Conservation (phyloP, 2,113 vertebrate species). For the Daphoenositta chrysoptera region DNA sequence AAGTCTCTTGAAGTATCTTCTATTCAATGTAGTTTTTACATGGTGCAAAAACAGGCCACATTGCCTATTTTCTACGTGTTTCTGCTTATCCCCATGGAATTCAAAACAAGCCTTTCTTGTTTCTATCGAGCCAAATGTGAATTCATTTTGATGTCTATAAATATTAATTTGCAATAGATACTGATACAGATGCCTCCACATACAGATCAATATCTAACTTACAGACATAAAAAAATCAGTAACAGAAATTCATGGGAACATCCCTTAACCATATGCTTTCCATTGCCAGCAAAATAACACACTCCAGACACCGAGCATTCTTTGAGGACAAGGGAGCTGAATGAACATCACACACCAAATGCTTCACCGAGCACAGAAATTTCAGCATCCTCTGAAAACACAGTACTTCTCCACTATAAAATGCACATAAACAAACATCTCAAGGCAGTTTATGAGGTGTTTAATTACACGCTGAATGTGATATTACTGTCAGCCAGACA, state of each 20-base stretch:
- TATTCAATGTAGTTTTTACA: neutral
- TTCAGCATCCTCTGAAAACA: neutral
- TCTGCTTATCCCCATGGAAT: neutral
- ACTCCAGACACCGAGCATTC: neutral
- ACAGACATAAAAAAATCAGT: neutral
- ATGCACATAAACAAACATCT: slow-evolving; percentile 23
- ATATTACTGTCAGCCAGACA: slow-evolving; percentile 8
- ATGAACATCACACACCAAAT: neutral
- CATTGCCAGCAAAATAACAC: neutral
- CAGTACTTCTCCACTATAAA: neutral
- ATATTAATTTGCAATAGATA: neutral
- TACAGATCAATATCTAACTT: neutral
- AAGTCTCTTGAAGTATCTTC: neutral
- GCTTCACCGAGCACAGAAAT: neutral
- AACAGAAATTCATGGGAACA: neutral
- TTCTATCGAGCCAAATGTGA: neutral
- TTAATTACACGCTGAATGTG: slow-evolving; percentile 33
- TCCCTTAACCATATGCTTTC: neutral
- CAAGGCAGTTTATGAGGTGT: slow-evolving; percentile 49
- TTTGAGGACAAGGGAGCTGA: neutral
- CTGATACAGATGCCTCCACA: neutral
- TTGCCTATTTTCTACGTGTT: neutral
- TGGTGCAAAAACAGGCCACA: too few relatives aligned
- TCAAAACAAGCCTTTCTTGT: neutral
- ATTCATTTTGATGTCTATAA: neutral